Percentiles rank a stretch among this genome's conserved stretches.
Evolutionary conservation across 2,797 vertebrate species (phyloP).

Genomic region (Euphonia xanthogaster): DNA sequence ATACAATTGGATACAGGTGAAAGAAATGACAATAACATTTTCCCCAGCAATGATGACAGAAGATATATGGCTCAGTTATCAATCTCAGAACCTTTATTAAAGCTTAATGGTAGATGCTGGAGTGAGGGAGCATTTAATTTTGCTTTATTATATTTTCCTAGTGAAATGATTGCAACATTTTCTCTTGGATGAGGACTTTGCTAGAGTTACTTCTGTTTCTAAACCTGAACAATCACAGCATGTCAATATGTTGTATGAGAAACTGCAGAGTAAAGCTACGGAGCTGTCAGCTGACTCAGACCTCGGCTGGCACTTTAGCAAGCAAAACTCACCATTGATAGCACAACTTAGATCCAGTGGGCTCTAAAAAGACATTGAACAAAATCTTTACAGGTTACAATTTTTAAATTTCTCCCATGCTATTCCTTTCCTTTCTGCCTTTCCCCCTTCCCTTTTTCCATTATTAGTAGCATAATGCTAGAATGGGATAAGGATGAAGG

Average conservation of each 20-base stretch:
- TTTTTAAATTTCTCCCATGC: background rate
- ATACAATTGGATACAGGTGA: background rate
- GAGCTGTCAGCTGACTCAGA: background rate
- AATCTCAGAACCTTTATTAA: slow-evolving; percentile 2
- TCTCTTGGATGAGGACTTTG: background rate
- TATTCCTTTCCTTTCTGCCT: background rate
- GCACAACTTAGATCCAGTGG: background rate
- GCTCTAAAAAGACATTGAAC: background rate
- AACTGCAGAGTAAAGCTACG: rapidly evolving
- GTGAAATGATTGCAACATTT: background rate
- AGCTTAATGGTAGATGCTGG: background rate
- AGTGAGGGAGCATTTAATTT: background rate
- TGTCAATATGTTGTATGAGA: background rate
- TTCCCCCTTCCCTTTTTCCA: background rate
- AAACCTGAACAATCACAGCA: background rate
- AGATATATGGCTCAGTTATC: background rate
- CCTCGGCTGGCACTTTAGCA: background rate
- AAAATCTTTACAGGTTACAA: background rate
- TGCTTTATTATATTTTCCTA: background rate
- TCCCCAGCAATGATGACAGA: background rate
- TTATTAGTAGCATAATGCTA: background rate
- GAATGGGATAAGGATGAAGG: background rate
- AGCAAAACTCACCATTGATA: background rate
- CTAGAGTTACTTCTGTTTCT: background rate
- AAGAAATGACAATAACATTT: background rate